A percentile compares a stretch with the other conserved stretches of the same genome.
Evolutionary conservation across 2,888 invertebrate species (phyloP).

Genomic region (Fragum fragum): DNA sequence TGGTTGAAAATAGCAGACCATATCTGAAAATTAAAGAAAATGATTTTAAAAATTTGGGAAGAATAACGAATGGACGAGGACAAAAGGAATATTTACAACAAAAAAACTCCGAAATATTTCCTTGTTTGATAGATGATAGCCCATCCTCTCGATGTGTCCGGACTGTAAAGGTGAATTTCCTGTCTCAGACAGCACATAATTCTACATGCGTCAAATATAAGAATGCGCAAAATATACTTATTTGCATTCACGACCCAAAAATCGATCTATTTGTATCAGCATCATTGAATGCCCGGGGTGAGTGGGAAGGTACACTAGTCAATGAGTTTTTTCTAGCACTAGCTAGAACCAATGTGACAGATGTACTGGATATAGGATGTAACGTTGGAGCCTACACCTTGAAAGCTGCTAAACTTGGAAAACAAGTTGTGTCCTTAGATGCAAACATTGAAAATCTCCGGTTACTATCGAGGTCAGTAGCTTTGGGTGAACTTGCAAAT

Average conservation of each 20-base stretch:
- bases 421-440: background rate
- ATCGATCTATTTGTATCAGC: background rate
- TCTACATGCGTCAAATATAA: background rate
- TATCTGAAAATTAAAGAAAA: too few species aligned
- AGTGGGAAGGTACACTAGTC: background rate
- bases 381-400: background rate
- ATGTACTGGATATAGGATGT: background rate
- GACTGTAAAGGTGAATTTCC: background rate
- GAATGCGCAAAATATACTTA: background rate
- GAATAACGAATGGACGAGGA: too few species aligned
- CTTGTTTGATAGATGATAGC: too few species aligned
- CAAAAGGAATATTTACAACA: too few species aligned
- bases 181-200: background rate
- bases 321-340: background rate
- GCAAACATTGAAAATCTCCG: background rate
- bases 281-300: background rate
- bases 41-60: too few species aligned
- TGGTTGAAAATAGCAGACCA: too few species aligned
- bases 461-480: background rate
- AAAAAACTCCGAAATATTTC: too few species aligned
- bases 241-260: background rate
- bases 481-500: background rate
- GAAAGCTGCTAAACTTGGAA: background rate
- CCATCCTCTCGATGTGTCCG: slow-evolving; percentile 9
- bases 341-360: background rate